phyloP scores from a whole-genome alignment of 2,888 invertebrate species.

The Tiliacea aurago region DNA sequence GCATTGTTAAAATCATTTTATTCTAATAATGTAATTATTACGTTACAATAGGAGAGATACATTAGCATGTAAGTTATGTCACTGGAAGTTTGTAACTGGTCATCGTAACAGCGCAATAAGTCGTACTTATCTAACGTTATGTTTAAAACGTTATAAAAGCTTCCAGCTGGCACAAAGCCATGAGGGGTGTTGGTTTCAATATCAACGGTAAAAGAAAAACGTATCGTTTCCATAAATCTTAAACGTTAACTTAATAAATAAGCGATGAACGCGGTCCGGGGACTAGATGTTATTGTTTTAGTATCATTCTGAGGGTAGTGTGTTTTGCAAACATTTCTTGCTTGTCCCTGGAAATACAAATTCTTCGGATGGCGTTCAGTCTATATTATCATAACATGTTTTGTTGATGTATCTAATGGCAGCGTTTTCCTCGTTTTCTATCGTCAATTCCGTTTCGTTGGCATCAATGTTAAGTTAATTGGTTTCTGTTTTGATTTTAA shows the following conservation, averaged over 20 bases:
- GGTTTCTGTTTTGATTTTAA: conserved; percentile 69
- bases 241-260: conserved; percentile 82
- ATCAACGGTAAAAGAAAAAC: conserved; percentile 87
- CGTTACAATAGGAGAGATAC: conserved; percentile 79
- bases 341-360: conserved; percentile 77
- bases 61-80: conserved; percentile 84
- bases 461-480: conserved; percentile 68
- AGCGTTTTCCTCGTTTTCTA: conserved; percentile 84
- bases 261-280: conserved; percentile 81
- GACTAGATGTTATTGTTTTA: conserved; percentile 84
- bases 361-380: conserved; percentile 88
- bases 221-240: conserved; percentile 89
- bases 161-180: conserved; percentile 89
- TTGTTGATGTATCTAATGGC: conserved; percentile 88
- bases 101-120: conserved; percentile 62
- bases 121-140: conserved; percentile 71
- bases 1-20: conserved; percentile 53
- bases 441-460: conserved; percentile 75
- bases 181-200: conserved; percentile 90
- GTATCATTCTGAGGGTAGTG: conserved; percentile 82
- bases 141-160: conserved; percentile 80
- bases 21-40: conserved; percentile 33
- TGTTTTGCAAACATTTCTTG: conserved; percentile 89
- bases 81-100: conserved; percentile 85
- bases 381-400: conserved; percentile 89